Base-by-base conservation (phyloP, 2,888 invertebrate genomes). In the Chaitophorus viminalis region DNA sequence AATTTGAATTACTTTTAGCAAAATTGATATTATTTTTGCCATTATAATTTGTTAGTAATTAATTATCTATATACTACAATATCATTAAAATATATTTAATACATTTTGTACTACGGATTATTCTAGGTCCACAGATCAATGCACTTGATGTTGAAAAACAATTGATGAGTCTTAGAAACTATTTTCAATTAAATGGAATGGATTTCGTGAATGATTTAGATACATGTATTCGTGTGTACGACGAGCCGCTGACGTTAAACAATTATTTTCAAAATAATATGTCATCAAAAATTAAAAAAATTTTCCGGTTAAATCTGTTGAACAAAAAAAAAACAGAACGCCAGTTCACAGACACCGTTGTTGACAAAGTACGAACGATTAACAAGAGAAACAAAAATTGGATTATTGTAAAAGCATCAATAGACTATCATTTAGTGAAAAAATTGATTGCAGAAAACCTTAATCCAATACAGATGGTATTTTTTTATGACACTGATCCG, bases 161-260 rank as follows among this genome's bases (percentile, higher is more conserved):
- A 18, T 33, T 75, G 36, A 33, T 36, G 3, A 31, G 21, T 33
- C 74, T 75, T 33, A 31, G 8, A 36, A 31, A 21, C 36, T 33
- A 33, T 21, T 75, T 75, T 75, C 18, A 75, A 75, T 33, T 14
- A 21, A 18, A 75, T 21, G 74, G 36, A 33, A 75, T 75, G 11
- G 36, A 75, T 17, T 75, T 75, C 29, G 29, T 75, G 11, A 33
- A 75, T 33, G 36, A 75, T 75, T 36, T 75, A 31, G 74, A 75
- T 36, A 14, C 74, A 75, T 75, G 74, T 36, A 75, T 75, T 21
- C 11, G 33, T 33, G 74, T 36, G 1, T 36, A 75, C 18, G 36
- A 75, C 36, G 21, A 75, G 1, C 74, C 74, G 21, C 33, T 36
- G 17, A 75, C 9, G 17, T 33, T 75, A 21, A 21, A 18, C 17